Conservation (phyloP, 2,113 vertebrate species). For the Pomatorhinus ruficollis region DNA sequence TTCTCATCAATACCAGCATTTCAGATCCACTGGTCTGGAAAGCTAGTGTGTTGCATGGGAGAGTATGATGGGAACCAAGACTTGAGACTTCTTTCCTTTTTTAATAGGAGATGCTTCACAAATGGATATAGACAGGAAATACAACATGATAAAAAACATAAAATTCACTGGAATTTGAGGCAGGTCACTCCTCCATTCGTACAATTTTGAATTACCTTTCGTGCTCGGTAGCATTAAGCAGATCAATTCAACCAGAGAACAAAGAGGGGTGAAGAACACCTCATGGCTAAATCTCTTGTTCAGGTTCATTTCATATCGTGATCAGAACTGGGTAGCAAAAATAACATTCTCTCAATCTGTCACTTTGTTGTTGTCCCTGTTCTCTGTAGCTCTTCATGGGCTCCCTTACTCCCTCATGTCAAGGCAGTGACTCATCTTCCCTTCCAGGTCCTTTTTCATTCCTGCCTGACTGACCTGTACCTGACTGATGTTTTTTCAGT, state of each 20-base stretch:
- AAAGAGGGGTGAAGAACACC: background rate
- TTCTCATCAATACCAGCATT: background rate
- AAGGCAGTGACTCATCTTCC: background rate
- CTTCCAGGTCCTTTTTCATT: background rate
- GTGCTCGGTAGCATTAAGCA: background rate
- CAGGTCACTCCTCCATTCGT: background rate
- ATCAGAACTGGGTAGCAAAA: background rate
- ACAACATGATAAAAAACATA: background rate
- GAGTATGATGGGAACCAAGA: background rate
- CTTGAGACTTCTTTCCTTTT: background rate
- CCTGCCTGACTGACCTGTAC: background rate
- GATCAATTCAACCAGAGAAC: background rate
- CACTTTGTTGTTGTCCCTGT: background rate
- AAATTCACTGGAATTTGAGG: background rate
- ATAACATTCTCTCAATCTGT: rapidly evolving
- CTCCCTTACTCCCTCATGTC: rapidly evolving
- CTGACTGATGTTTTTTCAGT: background rate
- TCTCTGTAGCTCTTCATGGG: background rate
- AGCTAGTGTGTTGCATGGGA: background rate
- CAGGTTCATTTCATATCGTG: background rate
- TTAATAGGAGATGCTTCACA: background rate
- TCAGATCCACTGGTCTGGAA: background rate
- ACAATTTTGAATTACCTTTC: background rate
- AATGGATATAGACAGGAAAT: background rate
- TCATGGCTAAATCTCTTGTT: background rate